Percentiles rank a stretch among this genome's conserved stretches.
phyloP scores from a whole-genome alignment of 2,113 vertebrate genomes.

The Alligator mississippiensis region DNA sequence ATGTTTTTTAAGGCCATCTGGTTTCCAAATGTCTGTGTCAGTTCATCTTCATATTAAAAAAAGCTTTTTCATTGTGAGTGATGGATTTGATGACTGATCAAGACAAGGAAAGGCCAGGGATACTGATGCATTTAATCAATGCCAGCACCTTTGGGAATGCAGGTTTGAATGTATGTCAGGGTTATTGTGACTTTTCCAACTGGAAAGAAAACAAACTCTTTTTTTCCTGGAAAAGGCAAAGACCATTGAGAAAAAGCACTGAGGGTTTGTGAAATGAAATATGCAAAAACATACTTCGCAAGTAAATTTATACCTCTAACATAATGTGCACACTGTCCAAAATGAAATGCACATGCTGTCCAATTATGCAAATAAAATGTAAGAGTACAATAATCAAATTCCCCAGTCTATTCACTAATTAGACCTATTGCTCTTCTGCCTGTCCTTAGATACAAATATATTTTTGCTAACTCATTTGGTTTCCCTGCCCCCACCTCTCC shows the following conservation, averaged over 20 bases:
- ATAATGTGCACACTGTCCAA: background rate
- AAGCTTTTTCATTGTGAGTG: constrained; percentile 37
- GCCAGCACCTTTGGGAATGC: background rate
- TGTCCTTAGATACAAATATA: background rate
- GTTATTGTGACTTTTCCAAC: background rate
- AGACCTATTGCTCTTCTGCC: background rate
- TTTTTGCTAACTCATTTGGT: background rate
- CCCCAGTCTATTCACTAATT: background rate
- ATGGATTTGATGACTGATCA: constrained; percentile 23
- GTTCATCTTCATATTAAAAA: constrained; percentile 21
- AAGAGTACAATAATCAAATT: background rate
- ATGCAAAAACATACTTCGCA: background rate
- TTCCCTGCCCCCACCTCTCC: background rate
- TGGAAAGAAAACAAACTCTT: background rate
- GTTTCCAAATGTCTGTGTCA: constrained; percentile 4
- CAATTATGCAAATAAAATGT: background rate
- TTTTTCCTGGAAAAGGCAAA: background rate
- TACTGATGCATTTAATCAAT: background rate
- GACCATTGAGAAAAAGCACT: background rate
- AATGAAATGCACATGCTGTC: background rate
- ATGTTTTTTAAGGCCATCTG: background rate
- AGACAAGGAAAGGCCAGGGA: constrained; percentile 11
- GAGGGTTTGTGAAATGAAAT: background rate
- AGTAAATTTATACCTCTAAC: background rate
- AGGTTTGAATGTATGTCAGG: background rate